Base-by-base conservation (phyloP, 2,888 invertebrate genomes). In the Trichopoda pennipes region DNA sequence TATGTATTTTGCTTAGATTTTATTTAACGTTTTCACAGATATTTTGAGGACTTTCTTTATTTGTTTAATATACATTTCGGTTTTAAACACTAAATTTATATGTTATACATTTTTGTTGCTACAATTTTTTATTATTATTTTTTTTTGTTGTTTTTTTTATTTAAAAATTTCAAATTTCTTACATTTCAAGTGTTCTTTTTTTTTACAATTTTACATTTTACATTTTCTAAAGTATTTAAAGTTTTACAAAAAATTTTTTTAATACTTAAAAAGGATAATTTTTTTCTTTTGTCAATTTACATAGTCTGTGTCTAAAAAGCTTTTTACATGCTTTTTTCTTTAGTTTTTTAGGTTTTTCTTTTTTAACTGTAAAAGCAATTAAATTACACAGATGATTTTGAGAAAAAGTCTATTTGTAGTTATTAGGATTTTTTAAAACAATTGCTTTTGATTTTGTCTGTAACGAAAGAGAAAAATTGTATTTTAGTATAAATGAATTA, bases 41-140 rank as follows among this genome's bases (percentile, higher is more conserved):
- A 81, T 83, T 81, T 78, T 83, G 78, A 75, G 80, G 76, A 84
- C 68, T 78, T 81, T 75, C 53, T 78, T n/a, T 68, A 61, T 72
- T 75, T 60, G n/a, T 35, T 79, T 60, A 78, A 81, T 81, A 66
- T 82, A 82, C 81, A 80, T 38, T 77, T 80, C 32, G 32, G 6
- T 53, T 61, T 81, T 63, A 23, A 42, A 53, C 12, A 32, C 19
- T 69, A 47, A 9, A 51, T 60, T 64, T 80, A 10, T 9, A n/a
- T 17, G 21, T 63, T 61, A n/a, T 73, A 73, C 61, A 81, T 68
- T 19, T 49, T 68, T 35, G 12, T 55, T 10, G 44, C 14, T 44
- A 38, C 10, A n/a, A 21, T 14, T 42, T n/a, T 6, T 14, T n/a
- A n/a, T n/a, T n/a, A n/a, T n/a, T n/a, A n/a, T n/a, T n/a, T n/a